A percentile compares a stretch with the other conserved stretches of the same genome.
Evolutionary conservation across 2,113 vertebrate genomes (phyloP).

Genomic region (Grammomys dolichurus): DNA sequence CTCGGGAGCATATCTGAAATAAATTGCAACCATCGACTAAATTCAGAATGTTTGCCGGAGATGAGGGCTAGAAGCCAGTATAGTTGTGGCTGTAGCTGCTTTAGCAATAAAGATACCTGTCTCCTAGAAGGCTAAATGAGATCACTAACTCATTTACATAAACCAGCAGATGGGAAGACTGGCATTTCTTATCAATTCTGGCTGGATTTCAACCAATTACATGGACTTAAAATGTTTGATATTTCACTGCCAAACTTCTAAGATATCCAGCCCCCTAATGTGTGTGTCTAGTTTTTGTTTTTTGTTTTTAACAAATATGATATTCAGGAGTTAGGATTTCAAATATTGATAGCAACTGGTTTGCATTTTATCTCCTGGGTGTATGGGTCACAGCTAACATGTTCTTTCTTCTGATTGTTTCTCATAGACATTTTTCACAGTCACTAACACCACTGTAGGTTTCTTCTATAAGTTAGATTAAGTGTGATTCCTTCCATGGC

Average conservation of each 20-base stretch:
- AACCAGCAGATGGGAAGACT: slow-evolving; percentile 86
- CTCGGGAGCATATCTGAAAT: slow-evolving; percentile 37
- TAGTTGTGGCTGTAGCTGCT: slow-evolving; percentile 75
- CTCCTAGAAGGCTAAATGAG: slow-evolving; percentile 81
- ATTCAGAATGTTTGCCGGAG: slow-evolving; percentile 70
- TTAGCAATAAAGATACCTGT: slow-evolving; percentile 86
- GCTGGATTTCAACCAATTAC: slow-evolving; percentile 74
- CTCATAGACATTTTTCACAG: neutral
- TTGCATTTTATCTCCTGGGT: neutral
- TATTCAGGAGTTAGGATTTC: neutral
- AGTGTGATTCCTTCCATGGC: neutral
- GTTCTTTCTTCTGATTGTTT: neutral
- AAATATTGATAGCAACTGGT: slow-evolving; percentile 18
- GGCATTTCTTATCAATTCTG: slow-evolving; percentile 70
- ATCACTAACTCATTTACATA: slow-evolving; percentile 85
- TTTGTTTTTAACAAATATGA: neutral
- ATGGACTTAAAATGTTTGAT: slow-evolving; percentile 69
- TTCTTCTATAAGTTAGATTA: neutral
- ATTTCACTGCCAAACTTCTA: slow-evolving; percentile 62
- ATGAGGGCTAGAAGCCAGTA: slow-evolving; percentile 83
- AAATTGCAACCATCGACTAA: slow-evolving; percentile 78
- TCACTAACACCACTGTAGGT: neutral
- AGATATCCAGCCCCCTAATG: neutral
- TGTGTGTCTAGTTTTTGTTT: neutral
- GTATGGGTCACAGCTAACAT: neutral